These are phyloP conservation scores for Heliconius erato DNA, from an alignment of 2,888 invertebrate species.

Conservation along the genomic window DNA sequence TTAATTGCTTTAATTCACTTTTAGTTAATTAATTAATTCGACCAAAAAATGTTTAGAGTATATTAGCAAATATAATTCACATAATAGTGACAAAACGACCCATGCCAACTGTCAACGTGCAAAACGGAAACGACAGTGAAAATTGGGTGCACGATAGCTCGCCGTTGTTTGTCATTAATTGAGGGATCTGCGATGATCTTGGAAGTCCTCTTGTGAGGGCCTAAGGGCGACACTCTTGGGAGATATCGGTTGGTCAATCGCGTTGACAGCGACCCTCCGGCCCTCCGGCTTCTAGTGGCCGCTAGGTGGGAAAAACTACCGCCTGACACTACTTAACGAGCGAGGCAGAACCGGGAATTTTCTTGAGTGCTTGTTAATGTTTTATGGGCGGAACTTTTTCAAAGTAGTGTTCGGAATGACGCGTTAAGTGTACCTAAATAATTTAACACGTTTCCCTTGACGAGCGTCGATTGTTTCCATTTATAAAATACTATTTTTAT, in stretches of 20 bases:
- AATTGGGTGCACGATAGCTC: constrained; percentile 75
- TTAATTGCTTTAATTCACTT: neutral
- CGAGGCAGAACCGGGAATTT: constrained; percentile 81
- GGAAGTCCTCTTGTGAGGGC: constrained; percentile 62
- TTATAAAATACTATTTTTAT: constrained; percentile 55
- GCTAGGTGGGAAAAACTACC: constrained; percentile 84
- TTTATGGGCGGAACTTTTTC: constrained; percentile 85
- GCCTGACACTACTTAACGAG: constrained; percentile 84
- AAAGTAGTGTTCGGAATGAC: constrained; percentile 83
- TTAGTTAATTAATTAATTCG: neutral
- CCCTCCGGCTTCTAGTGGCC: constrained; percentile 75
- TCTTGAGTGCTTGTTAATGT: constrained; percentile 86
- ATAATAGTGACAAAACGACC: constrained; percentile 60
- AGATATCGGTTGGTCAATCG: constrained; percentile 83
- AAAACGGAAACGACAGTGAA: constrained; percentile 82
- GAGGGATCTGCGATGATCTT: constrained; percentile 83
- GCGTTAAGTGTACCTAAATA: constrained; percentile 84
- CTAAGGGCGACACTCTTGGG: constrained; percentile 79
- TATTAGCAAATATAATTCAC: neutral
- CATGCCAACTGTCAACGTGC: constrained; percentile 78
- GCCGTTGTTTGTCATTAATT: constrained; percentile 83
- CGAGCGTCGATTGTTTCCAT: constrained; percentile 65
- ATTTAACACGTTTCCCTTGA: constrained; percentile 81
- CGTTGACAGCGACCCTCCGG: constrained; percentile 82
- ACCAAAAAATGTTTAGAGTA: neutral